Base-by-base conservation (phyloP, 2,888 invertebrate species). In the Octodonta nipae region DNA sequence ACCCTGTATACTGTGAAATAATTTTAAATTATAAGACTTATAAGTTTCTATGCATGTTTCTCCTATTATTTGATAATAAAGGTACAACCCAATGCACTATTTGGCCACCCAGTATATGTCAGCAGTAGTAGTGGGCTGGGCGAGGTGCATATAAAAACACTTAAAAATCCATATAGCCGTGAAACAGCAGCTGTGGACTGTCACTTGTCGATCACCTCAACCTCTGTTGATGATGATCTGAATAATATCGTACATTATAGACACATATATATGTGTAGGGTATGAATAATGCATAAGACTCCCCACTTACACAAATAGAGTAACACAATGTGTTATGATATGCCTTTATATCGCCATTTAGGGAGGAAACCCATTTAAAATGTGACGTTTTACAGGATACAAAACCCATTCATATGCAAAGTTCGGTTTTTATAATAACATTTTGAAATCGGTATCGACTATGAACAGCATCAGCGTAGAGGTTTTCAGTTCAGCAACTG, bases 131-230 rank as follows among this genome's bases (percentile, higher is more conserved):
- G 35, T 34, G 41, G 32, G 38, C 32, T 30, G 33, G 38, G 42
- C 37, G 43, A 35, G 33, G 41, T 43, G 44, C 43, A 43, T 45
- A 43, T 38, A 34, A 48, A 58, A 59, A 59, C 58, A 59, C 57
- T 57, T 44, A 47, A 56, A 47, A 45, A 46, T 44, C 49, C 47
- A 47, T 44, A 50, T 50, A 49, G 49, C 52, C 52, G 58, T 56
- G 58, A 58, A 59, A 55, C 59, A 53, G 60, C 61, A 61, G 61
- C 60, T 61, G 61, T 54, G 41, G 47, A 55, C 57, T 59, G 60
- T 60, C 61, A 61, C 61, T 61, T 61, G 60, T 61, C 61, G 56
- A 58, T 60, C 60, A 58, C 43, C 30, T 38, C 45, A 44, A 41
- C 46, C 54, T 37, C 51, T 49, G 50, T 54, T 53, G 55, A 54